These are phyloP conservation scores for Gymnorhina tibicen DNA, from an alignment of 2,113 vertebrate genomes.

Conservation along the genomic window DNA sequence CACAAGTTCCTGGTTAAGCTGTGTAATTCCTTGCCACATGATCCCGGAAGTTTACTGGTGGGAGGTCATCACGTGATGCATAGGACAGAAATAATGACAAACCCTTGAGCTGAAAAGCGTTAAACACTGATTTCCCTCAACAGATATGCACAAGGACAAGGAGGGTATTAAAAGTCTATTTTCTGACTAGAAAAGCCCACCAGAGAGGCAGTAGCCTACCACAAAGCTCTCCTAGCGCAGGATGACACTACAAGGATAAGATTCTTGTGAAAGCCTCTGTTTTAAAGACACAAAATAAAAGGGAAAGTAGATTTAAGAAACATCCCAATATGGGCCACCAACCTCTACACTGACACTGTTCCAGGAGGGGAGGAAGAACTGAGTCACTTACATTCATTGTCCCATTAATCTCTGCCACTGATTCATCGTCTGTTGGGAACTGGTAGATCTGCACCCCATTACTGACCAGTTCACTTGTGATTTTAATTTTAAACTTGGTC, in stretches of 20 bases:
- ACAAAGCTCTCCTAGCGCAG: neutral
- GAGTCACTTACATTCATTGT: conserved; percentile 91
- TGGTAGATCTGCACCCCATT: conserved; percentile 99
- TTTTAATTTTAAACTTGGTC: conserved; percentile 98
- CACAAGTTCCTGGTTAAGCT: neutral
- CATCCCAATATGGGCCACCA: neutral
- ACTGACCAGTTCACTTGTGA: conserved; percentile 96
- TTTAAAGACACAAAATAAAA: neutral
- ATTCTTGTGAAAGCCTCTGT: neutral
- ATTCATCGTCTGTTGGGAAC: conserved; percentile 96
- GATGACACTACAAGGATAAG: neutral
- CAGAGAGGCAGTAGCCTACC: neutral
- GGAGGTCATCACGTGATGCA: neutral
- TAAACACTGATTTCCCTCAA: neutral
- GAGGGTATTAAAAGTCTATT: neutral
- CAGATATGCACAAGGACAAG: neutral
- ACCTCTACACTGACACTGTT: neutral
- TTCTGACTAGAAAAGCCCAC: neutral
- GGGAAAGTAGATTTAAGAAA: neutral
- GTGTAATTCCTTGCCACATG: neutral
- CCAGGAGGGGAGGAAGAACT: neutral
- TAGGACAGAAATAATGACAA: neutral
- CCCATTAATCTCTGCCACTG: conserved; percentile 95
- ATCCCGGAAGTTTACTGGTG: neutral
- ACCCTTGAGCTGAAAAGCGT: neutral